Percentiles rank a stretch among this genome's conserved stretches.
phyloP scores from a whole-genome alignment of 2,888 invertebrate genomes.

The Macropis europaea region DNA sequence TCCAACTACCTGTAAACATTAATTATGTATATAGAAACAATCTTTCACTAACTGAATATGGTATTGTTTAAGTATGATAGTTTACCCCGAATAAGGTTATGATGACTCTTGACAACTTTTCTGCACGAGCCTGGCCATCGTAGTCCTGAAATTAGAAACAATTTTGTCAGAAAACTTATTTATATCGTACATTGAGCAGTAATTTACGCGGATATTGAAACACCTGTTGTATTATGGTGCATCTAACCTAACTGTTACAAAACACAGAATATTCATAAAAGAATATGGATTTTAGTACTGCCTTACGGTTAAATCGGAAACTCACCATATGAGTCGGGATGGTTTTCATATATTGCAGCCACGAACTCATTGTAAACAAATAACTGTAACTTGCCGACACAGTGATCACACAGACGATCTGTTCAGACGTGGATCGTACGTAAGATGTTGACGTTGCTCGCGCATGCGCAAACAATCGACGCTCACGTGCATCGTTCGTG shows the following conservation, averaged over 20 bases:
- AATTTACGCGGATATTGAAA: background rate
- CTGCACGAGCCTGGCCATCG: constrained; percentile 94
- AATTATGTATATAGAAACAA: background rate
- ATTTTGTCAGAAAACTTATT: no score
- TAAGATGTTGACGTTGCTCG: background rate
- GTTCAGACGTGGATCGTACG: constrained; percentile 4
- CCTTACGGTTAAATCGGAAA: background rate
- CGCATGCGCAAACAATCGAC: constrained; percentile 6
- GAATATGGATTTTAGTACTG: background rate
- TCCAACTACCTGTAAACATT: constrained; percentile 85
- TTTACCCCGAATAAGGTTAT: constrained; percentile 93
- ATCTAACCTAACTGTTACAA: constrained; percentile 39
- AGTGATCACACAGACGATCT: background rate
- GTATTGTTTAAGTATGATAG: background rate
- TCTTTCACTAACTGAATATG: background rate
- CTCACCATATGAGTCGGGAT: constrained; percentile 76
- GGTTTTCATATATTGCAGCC: constrained; percentile 71
- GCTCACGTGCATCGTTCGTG: background rate
- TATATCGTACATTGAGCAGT: background rate
- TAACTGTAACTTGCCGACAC: constrained; percentile 23
- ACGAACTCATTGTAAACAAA: constrained; percentile 67
- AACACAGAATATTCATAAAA: background rate
- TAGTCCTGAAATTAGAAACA: constrained; percentile 84
- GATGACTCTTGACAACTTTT: constrained; percentile 93
- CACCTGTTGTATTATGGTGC: constrained; percentile 32